Base-by-base conservation (phyloP, 1,140 invertebrate species). In the Scaptomyza hsui region DNA sequence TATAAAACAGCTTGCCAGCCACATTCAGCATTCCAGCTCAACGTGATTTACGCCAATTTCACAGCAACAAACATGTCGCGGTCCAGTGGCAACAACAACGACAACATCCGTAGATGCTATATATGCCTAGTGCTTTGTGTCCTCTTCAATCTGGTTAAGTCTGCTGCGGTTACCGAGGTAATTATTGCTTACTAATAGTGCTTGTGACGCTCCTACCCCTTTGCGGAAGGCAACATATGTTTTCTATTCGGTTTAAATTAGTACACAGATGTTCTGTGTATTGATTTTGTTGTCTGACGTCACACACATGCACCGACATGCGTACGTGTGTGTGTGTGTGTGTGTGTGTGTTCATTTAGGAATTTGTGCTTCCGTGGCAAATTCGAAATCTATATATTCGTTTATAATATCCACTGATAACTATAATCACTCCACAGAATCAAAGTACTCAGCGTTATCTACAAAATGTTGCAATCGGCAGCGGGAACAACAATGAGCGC, bases 401-500 rank as follows among this genome's bases (percentile, higher is more conserved):
- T 42, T 49, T 35, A 63, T 63, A 57, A 62, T 13, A 51, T 48
- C 15, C 37, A 4, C 4, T 10, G 4, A 24, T 47, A 13, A 24
- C 26, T 52, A 16, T 18, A 45, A 42, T 65, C 52, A 13, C 6
- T 18, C 49, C 29, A n/a, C 45, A 86, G 82, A 78, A 77, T 70
- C 68, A 82, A 78, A 78, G 68, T 63, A 52, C 75, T 21, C 63
- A 49, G 7, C 82, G 60, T 61, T 88, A 88, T 82, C 75, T 88
- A 21, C 67, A 70, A 5, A 70, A 71, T 67, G 59, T 55, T 5
- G 77, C 68, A 15, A 59, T 65, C 21, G 52, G 24, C 39, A 75
- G 10, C 18, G 24, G 47, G 0, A 52, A 15, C 19, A 81, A 65
- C 51, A 67, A 55, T 19, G 85, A 89, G 9, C 72, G 89, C 12